phyloP scores from a whole-genome alignment of 2,888 invertebrate genomes.

The Pollenia amentaria region DNA sequence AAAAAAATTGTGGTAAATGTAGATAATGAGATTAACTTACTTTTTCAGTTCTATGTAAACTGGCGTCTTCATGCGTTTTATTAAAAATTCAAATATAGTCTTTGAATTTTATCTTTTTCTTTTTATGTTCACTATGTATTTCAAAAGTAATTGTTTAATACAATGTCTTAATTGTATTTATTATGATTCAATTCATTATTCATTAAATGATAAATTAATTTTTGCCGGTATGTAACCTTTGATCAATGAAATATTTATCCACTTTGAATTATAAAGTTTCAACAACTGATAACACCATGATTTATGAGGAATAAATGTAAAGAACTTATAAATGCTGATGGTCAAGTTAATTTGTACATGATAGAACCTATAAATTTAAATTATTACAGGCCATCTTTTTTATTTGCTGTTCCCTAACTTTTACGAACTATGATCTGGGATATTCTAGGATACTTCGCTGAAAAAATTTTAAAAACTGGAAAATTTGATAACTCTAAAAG shows the following conservation, averaged over 20 bases:
- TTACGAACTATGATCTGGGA: too few relatives aligned
- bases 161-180: slow-evolving; percentile 8
- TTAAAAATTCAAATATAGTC: slow-evolving; percentile 14
- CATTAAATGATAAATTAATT: neutral
- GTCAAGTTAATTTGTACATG: too few relatives aligned
- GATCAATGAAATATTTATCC: slow-evolving; percentile 42
- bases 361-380: too few relatives aligned
- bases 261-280: slow-evolving; percentile 29
- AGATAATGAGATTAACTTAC: slow-evolving; percentile 33
- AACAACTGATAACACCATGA: slow-evolving; percentile 26
- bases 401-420: too few relatives aligned
- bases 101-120: slow-evolving; percentile 9
- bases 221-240: slow-evolving; percentile 56
- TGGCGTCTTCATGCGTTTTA: slow-evolving; percentile 67
- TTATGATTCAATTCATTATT: slow-evolving; percentile 27
- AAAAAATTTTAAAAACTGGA: too few relatives aligned
- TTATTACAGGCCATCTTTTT: too few relatives aligned
- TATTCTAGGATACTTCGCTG: too few relatives aligned
- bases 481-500: too few relatives aligned
- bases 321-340: too few relatives aligned
- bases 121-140: neutral
- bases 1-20: neutral
- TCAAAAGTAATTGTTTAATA: slow-evolving; percentile 24
- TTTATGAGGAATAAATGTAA: neutral
- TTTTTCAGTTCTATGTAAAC: slow-evolving; percentile 46